A percentile compares a stretch with the other conserved stretches of the same genome.
Conservation (phyloP, 53 echinoderm and acorn worm genomes). For the Antedon mediterranea region DNA sequence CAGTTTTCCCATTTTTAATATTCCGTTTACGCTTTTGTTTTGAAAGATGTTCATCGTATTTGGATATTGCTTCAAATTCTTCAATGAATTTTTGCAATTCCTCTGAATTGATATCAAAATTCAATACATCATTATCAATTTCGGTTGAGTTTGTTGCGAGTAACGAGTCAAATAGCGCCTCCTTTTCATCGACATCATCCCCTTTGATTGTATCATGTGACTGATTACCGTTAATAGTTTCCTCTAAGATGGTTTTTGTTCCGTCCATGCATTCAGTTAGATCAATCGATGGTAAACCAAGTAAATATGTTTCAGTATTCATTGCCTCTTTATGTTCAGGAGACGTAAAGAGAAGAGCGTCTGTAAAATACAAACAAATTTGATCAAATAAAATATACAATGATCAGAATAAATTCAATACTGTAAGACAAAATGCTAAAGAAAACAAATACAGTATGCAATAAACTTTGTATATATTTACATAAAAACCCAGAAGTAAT, state of each 20-base stretch:
- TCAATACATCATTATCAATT: slow-evolving; percentile 17
- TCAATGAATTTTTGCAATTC: slow-evolving; percentile 51
- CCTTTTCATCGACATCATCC: slow-evolving; percentile 18
- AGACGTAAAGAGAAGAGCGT: neutral
- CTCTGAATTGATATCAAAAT: slow-evolving; percentile 49
- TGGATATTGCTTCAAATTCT: slow-evolving; percentile 26
- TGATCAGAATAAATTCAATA: too few relatives aligned
- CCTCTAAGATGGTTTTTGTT: neutral
- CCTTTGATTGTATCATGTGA: neutral
- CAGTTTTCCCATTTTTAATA: slow-evolving; percentile 9
- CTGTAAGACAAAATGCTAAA: too few relatives aligned
- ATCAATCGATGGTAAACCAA: neutral
- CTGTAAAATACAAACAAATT: neutral
- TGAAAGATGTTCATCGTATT: neutral
- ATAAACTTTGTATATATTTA: too few relatives aligned
- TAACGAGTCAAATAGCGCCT: slow-evolving; percentile 28
- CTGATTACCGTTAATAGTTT: neutral
- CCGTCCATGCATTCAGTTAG: neutral
- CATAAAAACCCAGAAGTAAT: too few relatives aligned
- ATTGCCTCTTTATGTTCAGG: neutral
- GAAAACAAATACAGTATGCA: too few relatives aligned
- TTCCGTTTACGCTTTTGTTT: neutral
- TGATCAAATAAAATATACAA: neutral
- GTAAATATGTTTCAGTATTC: neutral
- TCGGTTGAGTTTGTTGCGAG: neutral